These are phyloP conservation scores for Orthosia incerta DNA, from an alignment of 2,888 invertebrate genomes.

Conservation along the genomic window DNA sequence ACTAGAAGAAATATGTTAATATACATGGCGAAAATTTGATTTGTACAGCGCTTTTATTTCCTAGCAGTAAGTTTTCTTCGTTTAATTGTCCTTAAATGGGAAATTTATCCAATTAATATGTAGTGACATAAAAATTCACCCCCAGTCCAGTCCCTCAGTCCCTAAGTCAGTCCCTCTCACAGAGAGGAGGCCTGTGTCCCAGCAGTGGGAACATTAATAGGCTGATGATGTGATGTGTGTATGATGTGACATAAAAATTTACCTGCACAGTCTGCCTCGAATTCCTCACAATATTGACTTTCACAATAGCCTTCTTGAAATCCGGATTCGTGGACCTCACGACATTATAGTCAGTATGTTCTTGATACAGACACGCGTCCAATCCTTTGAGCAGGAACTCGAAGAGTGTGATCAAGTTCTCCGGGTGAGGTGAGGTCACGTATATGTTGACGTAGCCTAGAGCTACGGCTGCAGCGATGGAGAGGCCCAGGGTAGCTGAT, in stretches of 20 bases:
- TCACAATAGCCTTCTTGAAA: constrained; percentile 98
- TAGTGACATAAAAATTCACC: constrained; percentile 83
- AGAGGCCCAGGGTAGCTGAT: constrained; percentile 98
- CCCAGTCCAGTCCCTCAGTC: too few species aligned
- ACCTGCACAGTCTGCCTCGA: constrained; percentile 98
- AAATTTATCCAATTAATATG: too few species aligned
- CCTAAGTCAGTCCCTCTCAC: too few species aligned
- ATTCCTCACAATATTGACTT: constrained; percentile 97
- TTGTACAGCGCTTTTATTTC: too few species aligned
- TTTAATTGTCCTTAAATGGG: too few species aligned
- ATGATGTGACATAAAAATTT: constrained; percentile 55
- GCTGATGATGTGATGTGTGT: too few species aligned
- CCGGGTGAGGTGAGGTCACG: constrained; percentile 99
- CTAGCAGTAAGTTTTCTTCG: too few species aligned
- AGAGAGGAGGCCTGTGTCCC: too few species aligned
- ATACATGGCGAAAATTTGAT: too few species aligned
- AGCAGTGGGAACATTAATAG: too few species aligned
- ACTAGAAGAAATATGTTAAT: too few species aligned
- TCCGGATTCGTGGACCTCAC: constrained; percentile 98
- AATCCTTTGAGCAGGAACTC: constrained; percentile 98
- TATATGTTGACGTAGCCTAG: constrained; percentile 98
- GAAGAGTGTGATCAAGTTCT: constrained; percentile 99
- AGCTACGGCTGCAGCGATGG: constrained; percentile 96
- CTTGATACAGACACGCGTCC: constrained; percentile 98
- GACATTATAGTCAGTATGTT: constrained; percentile 98